A percentile compares a stretch with the other conserved stretches of the same genome.
These are phyloP conservation scores for Pachliopta kotzebuea DNA, from an alignment of 2,888 invertebrate genomes.

Conservation along the genomic window DNA sequence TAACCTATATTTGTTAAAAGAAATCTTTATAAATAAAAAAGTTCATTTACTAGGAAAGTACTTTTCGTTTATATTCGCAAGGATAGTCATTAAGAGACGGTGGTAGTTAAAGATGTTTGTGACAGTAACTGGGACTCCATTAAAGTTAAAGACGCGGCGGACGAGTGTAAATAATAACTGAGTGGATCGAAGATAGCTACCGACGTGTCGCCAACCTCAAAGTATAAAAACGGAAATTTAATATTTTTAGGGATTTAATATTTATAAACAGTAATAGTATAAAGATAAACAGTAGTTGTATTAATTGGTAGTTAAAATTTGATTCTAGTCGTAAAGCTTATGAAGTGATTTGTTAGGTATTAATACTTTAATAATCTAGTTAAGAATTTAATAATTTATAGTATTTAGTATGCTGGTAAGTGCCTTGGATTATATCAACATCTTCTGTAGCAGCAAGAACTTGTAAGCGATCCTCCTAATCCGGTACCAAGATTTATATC, in stretches of 20 bases:
- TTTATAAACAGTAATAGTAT: neutral
- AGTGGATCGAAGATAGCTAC: conserved; percentile 36
- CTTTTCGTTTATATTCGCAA: conserved; percentile 29
- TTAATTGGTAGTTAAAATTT: too few species aligned
- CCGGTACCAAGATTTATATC: conserved; percentile 64
- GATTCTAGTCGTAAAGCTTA: too few species aligned
- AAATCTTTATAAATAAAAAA: conserved; percentile 1
- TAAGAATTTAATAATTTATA: neutral
- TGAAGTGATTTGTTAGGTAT: too few species aligned
- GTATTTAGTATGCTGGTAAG: conserved; percentile 7
- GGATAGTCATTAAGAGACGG: conserved; percentile 39
- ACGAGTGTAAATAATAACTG: conserved; percentile 57
- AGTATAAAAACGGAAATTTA: conserved; percentile 15
- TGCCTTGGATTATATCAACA: conserved; percentile 47
- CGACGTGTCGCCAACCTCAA: conserved; percentile 8
- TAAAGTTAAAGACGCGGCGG: conserved; percentile 46
- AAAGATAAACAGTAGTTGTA: neutral
- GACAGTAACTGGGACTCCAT: conserved; percentile 48
- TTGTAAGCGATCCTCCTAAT: conserved; percentile 65
- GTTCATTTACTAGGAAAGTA: neutral
- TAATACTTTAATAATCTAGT: too few species aligned
- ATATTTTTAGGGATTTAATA: conserved; percentile 5
- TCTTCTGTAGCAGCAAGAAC: conserved; percentile 59
- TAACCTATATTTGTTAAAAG: too few species aligned
- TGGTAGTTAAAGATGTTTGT: conserved; percentile 49